Base-by-base conservation (phyloP, 2,113 vertebrate genomes). In the Calypte anna region DNA sequence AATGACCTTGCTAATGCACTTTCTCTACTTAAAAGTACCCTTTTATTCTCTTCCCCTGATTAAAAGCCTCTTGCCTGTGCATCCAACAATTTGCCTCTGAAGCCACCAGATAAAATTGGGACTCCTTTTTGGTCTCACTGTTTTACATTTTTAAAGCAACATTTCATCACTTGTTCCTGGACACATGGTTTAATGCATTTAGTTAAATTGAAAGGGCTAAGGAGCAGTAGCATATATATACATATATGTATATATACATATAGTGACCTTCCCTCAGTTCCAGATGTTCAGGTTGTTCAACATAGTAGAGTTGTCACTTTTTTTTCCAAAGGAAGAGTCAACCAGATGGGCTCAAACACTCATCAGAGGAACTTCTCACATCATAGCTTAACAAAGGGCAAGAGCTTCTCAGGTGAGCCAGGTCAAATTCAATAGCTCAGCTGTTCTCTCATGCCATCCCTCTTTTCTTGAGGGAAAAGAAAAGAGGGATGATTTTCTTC, bases 301-400 rank as follows among this genome's bases (percentile, higher is more conserved):
- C 18, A 55, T 75, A 10, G 5, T 19, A 61, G 59, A 59, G 28
- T 7, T 68, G 36, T 43, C 9, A 20, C 13, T 80, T 21, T 14
- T 43, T 87, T 87, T 84, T 81, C 64, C 33, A 57, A 81, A 31
- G 19, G 27, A 79, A 48, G 7, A n/a, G 2, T 62, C 59, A 66
- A 7, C 15, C 7, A 43, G 28, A 13, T 68, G 64, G 22, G 9
- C 23, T 64, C 25, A 73, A 48, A 69, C 13, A 84, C 12, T 6
- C 25, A 21, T 50, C 51, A 73, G 25, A 86, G 54, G 12, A 16
- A 83, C 10, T 76, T 55, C 25, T 50, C 25, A 27, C 10, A n/a
- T 54, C 33, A 7, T 28, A 6, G 9, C 11, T 83, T 54, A 76
- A 58, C 0, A 0, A 83, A 76, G 33, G 16, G 19, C 28, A 84